A percentile compares a stretch with the other conserved stretches of the same genome.
phyloP scores from a whole-genome alignment of 2,888 invertebrate genomes.

The Zootermopsis nevadensis region DNA sequence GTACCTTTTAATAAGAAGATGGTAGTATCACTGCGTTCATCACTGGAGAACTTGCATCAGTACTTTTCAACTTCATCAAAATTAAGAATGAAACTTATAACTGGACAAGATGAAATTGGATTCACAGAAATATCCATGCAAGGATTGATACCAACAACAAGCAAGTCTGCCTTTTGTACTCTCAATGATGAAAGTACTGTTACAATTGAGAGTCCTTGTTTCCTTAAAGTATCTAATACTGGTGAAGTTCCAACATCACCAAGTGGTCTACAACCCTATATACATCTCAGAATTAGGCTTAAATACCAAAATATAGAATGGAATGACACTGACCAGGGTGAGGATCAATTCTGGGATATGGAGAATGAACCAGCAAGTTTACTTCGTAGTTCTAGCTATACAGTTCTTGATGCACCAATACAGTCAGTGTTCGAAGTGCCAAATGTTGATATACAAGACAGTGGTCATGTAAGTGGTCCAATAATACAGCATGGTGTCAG shows the following conservation, averaged over 20 bases:
- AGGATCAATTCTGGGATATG: neutral
- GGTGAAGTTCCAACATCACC: neutral
- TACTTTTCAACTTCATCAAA: slow-evolving; percentile 67
- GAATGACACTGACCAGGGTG: neutral
- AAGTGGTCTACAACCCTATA: slow-evolving; percentile 28
- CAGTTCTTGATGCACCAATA: neutral
- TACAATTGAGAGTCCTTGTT: slow-evolving; percentile 29
- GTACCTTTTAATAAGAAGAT: slow-evolving; percentile 66
- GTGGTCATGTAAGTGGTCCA: too few species aligned
- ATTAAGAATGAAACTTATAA: slow-evolving; percentile 64
- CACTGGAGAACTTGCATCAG: slow-evolving; percentile 58
- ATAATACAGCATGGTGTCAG: too few species aligned
- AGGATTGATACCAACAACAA: slow-evolving; percentile 57
- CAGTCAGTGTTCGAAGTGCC: neutral
- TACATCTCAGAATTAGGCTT: neutral
- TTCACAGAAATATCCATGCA: slow-evolving; percentile 35
- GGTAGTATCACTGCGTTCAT: slow-evolving; percentile 63
- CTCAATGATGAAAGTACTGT: slow-evolving; percentile 47
- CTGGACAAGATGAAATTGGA: slow-evolving; percentile 52
- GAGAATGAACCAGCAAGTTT: neutral
- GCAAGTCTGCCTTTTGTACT: slow-evolving; percentile 56
- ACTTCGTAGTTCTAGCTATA: slow-evolving; percentile 13
- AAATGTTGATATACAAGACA: neutral
- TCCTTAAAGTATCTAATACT: slow-evolving; percentile 40
- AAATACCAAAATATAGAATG: neutral